Evolutionary conservation across 2,113 vertebrate species (phyloP).

Genomic region (Cyanistes caeruleus): DNA sequence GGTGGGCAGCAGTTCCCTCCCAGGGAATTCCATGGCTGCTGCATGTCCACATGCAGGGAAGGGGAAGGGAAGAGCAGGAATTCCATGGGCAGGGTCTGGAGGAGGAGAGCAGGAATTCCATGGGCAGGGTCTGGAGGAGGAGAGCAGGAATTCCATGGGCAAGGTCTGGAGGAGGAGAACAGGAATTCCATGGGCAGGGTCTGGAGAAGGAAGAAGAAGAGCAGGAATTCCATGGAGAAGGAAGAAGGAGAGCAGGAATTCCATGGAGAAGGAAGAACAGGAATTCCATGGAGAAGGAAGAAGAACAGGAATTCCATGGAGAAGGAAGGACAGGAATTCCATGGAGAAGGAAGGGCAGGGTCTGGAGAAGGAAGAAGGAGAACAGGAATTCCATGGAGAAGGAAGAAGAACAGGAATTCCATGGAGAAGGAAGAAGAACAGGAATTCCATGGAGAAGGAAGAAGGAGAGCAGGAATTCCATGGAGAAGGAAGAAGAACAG

Average conservation of each 20-base stretch:
- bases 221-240: neutral
- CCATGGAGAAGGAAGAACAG: neutral
- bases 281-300: neutral
- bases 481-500: too few relatives aligned
- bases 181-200: neutral
- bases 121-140: neutral
- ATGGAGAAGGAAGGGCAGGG: too few relatives aligned
- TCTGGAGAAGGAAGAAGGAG: too few relatives aligned
- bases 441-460: too few relatives aligned
- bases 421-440: too few relatives aligned
- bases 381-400: too few relatives aligned
- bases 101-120: neutral
- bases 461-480: neutral
- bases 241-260: neutral
- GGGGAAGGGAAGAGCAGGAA: neutral
- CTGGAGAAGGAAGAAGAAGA: too few relatives aligned
- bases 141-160: neutral
- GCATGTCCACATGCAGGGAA: fast-evolving
- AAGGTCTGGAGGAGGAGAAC: neutral
- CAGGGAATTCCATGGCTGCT: neutral
- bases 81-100: neutral
- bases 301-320: neutral
- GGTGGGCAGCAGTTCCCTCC: neutral
- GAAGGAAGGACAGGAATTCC: neutral
- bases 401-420: neutral